A percentile compares a stretch with the other conserved stretches of the same genome.
phyloP scores from a whole-genome alignment of 2,113 vertebrate species.

The Collichthys lucidus region DNA sequence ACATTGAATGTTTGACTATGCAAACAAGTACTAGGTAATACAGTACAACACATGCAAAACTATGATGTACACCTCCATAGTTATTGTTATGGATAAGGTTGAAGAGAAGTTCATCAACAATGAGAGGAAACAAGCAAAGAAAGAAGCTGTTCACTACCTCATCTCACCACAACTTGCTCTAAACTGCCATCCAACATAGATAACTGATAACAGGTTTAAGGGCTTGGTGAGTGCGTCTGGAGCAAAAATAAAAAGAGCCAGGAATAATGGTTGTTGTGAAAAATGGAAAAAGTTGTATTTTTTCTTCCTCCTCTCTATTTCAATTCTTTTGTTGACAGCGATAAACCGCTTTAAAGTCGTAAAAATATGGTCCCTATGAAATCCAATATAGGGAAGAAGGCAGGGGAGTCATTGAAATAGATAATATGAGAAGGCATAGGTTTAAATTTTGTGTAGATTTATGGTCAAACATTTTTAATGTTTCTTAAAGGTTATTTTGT shows the following conservation, averaged over 20 bases:
- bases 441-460: not conserved
- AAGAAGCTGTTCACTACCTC: constrained; percentile 33
- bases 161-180: constrained; percentile 25
- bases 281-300: not conserved
- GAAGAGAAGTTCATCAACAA: constrained; percentile 18
- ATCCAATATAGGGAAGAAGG: not conserved
- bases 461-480: not conserved
- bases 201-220: constrained; percentile 12
- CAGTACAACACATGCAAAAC: constrained; percentile 6
- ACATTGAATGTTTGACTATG: constrained; percentile 4
- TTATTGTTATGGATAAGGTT: constrained; percentile 1
- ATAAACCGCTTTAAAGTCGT: not conserved
- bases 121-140: not conserved
- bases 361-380: not conserved
- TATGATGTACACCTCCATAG: not conserved
- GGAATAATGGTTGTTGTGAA: constrained; percentile 10
- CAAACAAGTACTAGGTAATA: not conserved
- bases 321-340: constrained; percentile 7
- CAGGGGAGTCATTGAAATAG: not conserved
- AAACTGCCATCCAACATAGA: constrained; percentile 21
- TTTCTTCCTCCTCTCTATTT: not conserved
- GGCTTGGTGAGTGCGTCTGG: constrained; percentile 4
- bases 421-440: not conserved
- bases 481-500: not conserved
- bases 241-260: not conserved